Base-by-base conservation (phyloP, 1,140 invertebrate species). In the Holotrichia oblita region DNA sequence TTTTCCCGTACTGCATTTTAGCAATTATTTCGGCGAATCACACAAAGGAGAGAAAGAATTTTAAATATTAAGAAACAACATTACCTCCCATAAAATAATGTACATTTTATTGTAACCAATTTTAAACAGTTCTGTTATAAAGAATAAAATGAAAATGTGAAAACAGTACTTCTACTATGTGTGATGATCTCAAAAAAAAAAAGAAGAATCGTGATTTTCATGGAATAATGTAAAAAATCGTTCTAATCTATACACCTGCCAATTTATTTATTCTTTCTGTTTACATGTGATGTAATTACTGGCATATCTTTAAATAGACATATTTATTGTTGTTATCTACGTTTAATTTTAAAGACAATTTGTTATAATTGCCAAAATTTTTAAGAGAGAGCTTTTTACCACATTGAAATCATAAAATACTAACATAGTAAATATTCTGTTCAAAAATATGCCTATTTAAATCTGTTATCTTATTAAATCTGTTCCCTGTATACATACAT, bases 171-270 rank as follows among this genome's bases (percentile, higher is more conserved):
- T 10, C 44, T 14, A 69, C 64, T 22, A 74, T 41, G 34, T 74
- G 73, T 74, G 73, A 74, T 74, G 73, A 74, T 74, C 73, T 74
- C 73, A 74, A 12, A 41, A 14, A 42, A n/a, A n/a, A 74, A 74
- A 41, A 34, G 14, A 72, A 72, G 14, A 72, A 72, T 34, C 40
- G 73, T 41, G 73, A 74, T 74, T 74, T 69, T 69, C 61, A 22
- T 69, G 22, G 22, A 69, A 22, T 10, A 44, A 44, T 22, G 20
- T 17, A 22, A 27, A 14, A 69, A 4, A 12, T 22, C 8, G 27
- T 69, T 69, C 61, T 24, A 22, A 22, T 27, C 61, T 69, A 69
- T 55, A n/a, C 6, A 14, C 14, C 48, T 14, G 22, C 20, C 9
- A 34, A 22, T 69, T 69, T 69, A 20, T 69, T 69, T 69, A 22